Conservation (phyloP, 2,888 invertebrate genomes). For the Lithosia quadra region DNA sequence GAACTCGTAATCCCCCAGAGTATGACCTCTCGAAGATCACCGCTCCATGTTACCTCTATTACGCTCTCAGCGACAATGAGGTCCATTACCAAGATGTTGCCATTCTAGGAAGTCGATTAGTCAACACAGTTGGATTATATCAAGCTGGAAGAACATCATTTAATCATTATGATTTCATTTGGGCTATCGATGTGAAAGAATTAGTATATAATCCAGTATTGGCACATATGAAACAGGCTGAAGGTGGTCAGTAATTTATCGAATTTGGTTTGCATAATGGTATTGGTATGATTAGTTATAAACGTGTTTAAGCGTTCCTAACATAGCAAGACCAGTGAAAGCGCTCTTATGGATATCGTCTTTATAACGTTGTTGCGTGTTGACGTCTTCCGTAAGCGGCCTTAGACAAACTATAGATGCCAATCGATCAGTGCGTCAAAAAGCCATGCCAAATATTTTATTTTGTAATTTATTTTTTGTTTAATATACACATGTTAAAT, state of each 20-base stretch:
- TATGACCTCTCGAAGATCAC: constrained; percentile 60
- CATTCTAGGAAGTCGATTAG: constrained; percentile 46
- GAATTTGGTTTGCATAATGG: neutral
- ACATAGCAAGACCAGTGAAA: neutral
- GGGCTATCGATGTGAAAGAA: constrained; percentile 56
- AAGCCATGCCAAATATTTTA: neutral
- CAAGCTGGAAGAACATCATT: constrained; percentile 51
- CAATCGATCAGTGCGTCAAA: neutral
- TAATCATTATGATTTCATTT: constrained; percentile 67
- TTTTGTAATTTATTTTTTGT: neutral
- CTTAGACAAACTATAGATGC: neutral
- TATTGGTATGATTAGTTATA: neutral
- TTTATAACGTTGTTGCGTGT: neutral
- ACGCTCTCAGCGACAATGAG: constrained; percentile 54
- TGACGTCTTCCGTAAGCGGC: neutral
- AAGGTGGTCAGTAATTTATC: constrained; percentile 27
- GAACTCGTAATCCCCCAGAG: constrained; percentile 55
- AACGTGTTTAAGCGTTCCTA: neutral
- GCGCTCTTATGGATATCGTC: neutral
- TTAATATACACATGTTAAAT: constrained; percentile 2
- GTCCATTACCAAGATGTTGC: constrained; percentile 56
- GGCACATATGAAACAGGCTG: constrained; percentile 54
- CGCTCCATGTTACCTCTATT: constrained; percentile 59
- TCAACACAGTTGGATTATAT: constrained; percentile 45
- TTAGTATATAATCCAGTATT: constrained; percentile 54